These are phyloP conservation scores for Axea sp. DNA, from an alignment of 2,888 invertebrate species.

Conservation along the genomic window DNA sequence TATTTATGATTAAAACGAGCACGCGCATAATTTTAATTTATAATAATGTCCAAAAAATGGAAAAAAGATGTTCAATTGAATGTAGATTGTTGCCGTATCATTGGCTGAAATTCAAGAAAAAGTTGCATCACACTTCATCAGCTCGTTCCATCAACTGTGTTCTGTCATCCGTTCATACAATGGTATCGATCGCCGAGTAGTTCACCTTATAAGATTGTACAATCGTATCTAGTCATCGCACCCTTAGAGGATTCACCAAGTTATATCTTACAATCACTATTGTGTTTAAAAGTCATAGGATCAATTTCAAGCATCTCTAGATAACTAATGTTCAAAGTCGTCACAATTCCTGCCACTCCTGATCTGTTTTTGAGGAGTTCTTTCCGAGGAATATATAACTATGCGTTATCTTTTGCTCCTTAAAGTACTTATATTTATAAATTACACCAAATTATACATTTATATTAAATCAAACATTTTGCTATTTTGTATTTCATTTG, in stretches of 20 bases:
- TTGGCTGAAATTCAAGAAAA: neutral
- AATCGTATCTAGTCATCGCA: slow-evolving; percentile 16
- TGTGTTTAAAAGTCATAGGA: slow-evolving; percentile 31
- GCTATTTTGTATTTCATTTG: no score
- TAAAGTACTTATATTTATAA: no score
- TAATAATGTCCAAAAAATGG: neutral
- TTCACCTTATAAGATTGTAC: slow-evolving; percentile 35
- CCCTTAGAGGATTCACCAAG: neutral
- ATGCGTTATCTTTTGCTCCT: no score
- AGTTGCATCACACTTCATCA: slow-evolving; percentile 20
- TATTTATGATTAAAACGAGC: no score
- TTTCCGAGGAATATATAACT: no score
- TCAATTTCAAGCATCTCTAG: slow-evolving; percentile 6
- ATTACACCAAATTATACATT: no score
- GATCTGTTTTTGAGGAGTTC: no score
- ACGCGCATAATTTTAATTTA: neutral
- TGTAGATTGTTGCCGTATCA: slow-evolving; percentile 10
- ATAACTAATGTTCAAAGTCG: slow-evolving; percentile 12
- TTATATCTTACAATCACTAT: slow-evolving; percentile 26
- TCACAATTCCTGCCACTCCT: no score
- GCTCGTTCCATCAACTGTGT: slow-evolving; percentile 15
- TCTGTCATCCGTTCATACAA: slow-evolving; percentile 19
- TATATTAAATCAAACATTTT: no score
- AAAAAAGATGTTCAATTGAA: slow-evolving; percentile 15
- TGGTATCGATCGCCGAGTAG: slow-evolving; percentile 27